phyloP scores from a whole-genome alignment of 2,113 vertebrate genomes.

The Rhipidura dahli region DNA sequence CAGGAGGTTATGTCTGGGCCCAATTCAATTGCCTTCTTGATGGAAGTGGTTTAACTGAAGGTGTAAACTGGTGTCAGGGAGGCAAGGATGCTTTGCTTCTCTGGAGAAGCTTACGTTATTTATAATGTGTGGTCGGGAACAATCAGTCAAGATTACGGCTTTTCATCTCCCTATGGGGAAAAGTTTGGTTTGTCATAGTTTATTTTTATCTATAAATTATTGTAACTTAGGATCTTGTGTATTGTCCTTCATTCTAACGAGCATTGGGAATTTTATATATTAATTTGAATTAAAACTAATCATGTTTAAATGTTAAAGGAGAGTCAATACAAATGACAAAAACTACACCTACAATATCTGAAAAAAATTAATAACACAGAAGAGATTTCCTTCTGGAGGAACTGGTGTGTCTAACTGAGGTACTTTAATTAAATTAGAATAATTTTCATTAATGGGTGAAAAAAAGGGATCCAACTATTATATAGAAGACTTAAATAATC shows the following conservation, averaged over 20 bases:
- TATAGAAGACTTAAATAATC: background rate
- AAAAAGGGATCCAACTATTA: background rate
- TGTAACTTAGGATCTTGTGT: slow-evolving; percentile 70
- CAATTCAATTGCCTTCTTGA: slow-evolving; percentile 78
- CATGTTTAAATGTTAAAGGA: slow-evolving; percentile 28
- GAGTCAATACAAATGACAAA: slow-evolving; percentile 46
- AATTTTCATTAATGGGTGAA: background rate
- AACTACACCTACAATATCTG: background rate
- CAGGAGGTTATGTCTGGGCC: slow-evolving; percentile 64
- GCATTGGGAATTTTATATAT: slow-evolving; percentile 54
- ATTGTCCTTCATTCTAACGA: slow-evolving; percentile 64
- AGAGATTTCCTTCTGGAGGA: slow-evolving; percentile 61
- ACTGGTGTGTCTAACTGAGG: slow-evolving; percentile 60
- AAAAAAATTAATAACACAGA: background rate
- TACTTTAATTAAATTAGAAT: slow-evolving; percentile 45
- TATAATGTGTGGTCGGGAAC: slow-evolving; percentile 72
- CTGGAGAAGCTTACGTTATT: slow-evolving; percentile 76
- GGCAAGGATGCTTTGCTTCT: slow-evolving; percentile 77
- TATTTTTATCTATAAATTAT: slow-evolving; percentile 79
- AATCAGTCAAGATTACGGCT: slow-evolving; percentile 72
- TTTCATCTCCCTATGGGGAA: slow-evolving; percentile 77
- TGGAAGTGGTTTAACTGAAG: slow-evolving; percentile 37
- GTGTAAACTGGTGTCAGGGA: slow-evolving; percentile 65
- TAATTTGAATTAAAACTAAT: slow-evolving; percentile 52
- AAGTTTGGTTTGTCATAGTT: slow-evolving; percentile 72